Evolutionary conservation across 2,113 vertebrate genomes (phyloP).

Genomic region (Eubucco bourcierii): DNA sequence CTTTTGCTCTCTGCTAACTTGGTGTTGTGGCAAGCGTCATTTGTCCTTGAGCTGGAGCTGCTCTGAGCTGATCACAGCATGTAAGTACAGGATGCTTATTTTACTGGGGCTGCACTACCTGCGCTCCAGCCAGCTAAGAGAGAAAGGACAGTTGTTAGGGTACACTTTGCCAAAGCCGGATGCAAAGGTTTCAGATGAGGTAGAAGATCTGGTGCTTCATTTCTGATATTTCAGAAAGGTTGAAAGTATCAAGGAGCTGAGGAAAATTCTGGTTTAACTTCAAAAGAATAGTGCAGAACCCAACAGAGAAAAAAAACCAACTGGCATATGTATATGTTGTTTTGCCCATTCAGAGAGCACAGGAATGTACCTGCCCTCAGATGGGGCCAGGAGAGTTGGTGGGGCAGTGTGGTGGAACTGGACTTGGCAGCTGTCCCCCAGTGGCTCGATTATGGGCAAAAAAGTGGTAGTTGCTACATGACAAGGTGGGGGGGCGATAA

Average conservation of each 20-base stretch:
- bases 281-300: neutral
- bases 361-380: neutral
- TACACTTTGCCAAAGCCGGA: neutral
- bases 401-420: neutral
- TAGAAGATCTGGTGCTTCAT: neutral
- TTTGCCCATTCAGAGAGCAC: neutral
- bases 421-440: neutral
- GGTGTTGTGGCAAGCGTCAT: neutral
- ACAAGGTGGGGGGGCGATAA: rapidly evolving
- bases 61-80: rapidly evolving
- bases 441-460: neutral
- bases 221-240: neutral
- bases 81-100: neutral
- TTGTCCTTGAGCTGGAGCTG: neutral
- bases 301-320: neutral
- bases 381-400: neutral
- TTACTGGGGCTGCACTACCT: neutral
- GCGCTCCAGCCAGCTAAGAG: neutral
- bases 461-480: neutral
- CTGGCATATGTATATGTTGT: rapidly evolving
- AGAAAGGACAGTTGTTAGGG: neutral
- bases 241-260: neutral
- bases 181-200: neutral
- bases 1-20: conserved; percentile 23
- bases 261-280: neutral